These are phyloP conservation scores for Montipora efflorescens DNA, from an alignment of 64 coral and sea anemone species.

Conservation along the genomic window DNA sequence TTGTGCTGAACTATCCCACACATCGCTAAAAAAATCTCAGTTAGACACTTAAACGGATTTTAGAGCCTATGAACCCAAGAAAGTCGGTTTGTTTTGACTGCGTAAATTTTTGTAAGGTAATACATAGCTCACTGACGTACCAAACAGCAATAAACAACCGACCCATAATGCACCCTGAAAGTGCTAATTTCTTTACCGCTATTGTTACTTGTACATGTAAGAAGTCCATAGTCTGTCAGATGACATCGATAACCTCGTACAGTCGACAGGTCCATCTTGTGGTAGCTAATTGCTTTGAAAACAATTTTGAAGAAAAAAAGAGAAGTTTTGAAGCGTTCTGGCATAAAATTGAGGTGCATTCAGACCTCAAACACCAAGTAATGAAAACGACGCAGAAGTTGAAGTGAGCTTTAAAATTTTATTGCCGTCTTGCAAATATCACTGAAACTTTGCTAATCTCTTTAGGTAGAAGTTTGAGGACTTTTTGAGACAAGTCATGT, in stretches of 20 bases:
- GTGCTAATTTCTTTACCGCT: background rate
- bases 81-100: background rate
- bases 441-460: constrained; percentile 1
- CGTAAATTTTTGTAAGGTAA: background rate
- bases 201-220: constrained; percentile 34
- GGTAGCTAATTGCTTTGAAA: constrained; percentile 30
- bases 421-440: background rate
- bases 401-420: background rate
- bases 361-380: background rate
- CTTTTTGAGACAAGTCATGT: background rate
- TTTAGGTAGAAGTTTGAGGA: constrained; percentile 21
- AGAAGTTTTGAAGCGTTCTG: background rate
- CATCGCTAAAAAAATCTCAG: constrained; percentile 16
- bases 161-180: background rate
- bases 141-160: background rate
- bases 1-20: constrained; percentile 12
- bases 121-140: background rate
- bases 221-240: background rate
- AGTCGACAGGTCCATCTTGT: constrained; percentile 7
- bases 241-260: constrained; percentile 20
- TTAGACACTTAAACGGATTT: constrained; percentile 35
- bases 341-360: background rate
- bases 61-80: background rate
- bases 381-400: background rate
- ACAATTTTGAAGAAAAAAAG: background rate